These are phyloP conservation scores for Andrena bicolor DNA, from an alignment of 2,888 invertebrate genomes.

Conservation along the genomic window DNA sequence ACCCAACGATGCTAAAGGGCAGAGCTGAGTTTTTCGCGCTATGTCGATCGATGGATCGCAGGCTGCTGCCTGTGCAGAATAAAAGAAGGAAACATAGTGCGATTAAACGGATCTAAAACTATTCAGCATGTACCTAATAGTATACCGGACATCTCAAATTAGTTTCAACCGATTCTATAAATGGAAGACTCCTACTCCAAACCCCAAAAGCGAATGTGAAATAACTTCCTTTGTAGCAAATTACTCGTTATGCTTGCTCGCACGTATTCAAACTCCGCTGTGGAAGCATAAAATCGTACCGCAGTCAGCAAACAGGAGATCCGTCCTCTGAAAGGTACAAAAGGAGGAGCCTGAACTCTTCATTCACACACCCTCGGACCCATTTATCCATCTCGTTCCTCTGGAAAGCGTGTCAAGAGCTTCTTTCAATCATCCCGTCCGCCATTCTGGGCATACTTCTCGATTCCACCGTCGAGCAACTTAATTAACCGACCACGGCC, in stretches of 20 bases:
- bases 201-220: not conserved
- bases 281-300: not conserved
- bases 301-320: not conserved
- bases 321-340: not conserved
- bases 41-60: conserved; percentile 48
- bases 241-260: not conserved
- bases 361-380: conserved; percentile 28
- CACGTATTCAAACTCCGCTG: not conserved
- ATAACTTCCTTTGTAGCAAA: conserved; percentile 8
- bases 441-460: not conserved
- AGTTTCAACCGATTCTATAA: not conserved
- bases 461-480: conserved; percentile 29
- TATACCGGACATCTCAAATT: not conserved
- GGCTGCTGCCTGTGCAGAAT: not conserved
- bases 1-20: conserved; percentile 54
- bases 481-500: conserved; percentile 37
- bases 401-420: conserved; percentile 31
- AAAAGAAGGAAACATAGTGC: not conserved
- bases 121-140: too few species aligned
- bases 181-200: not conserved
- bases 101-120: not conserved
- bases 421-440: conserved; percentile 24
- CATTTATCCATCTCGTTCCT: conserved; percentile 31
- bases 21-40: conserved; percentile 42
- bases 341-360: conserved; percentile 21